Evolutionary conservation across 1,140 invertebrate species (phyloP).

Genomic region (Drosophila nigrodunni): DNA sequence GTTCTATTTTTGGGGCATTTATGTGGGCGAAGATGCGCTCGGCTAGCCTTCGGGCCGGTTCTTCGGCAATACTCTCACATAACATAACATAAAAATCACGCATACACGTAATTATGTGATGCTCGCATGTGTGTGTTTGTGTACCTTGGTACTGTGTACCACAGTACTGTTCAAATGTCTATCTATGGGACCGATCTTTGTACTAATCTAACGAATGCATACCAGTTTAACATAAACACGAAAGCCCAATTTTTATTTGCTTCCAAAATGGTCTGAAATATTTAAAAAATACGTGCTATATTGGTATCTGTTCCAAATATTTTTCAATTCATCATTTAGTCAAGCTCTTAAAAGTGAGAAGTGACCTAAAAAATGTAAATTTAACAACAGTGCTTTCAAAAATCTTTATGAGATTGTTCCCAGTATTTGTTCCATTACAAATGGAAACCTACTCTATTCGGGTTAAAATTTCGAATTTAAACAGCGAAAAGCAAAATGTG

Average conservation of each 20-base stretch:
- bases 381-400: too few relatives aligned
- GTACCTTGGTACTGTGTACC: constrained; percentile 16
- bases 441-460: too few relatives aligned
- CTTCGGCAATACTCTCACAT: constrained; percentile 16
- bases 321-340: not conserved
- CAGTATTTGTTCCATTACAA: too few relatives aligned
- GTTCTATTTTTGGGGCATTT: constrained; percentile 69
- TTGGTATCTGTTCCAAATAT: not conserved
- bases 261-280: not conserved
- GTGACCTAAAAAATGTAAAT: too few relatives aligned
- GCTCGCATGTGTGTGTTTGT: constrained; percentile 3
- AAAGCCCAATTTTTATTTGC: not conserved
- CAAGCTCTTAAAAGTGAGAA: not conserved
- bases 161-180: constrained; percentile 35
- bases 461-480: too few relatives aligned
- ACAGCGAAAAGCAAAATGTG: too few relatives aligned
- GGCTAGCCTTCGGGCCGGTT: constrained; percentile 63
- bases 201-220: constrained; percentile 26
- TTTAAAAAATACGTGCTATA: not conserved
- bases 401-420: too few relatives aligned
- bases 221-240: constrained; percentile 22
- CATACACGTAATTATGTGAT: not conserved
- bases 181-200: constrained; percentile 36
- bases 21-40: constrained; percentile 71
- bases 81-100: too few relatives aligned